Percentiles rank a stretch among this genome's conserved stretches.
Conservation (phyloP, 2,797 vertebrate species). For the Choloepus didactylus region DNA sequence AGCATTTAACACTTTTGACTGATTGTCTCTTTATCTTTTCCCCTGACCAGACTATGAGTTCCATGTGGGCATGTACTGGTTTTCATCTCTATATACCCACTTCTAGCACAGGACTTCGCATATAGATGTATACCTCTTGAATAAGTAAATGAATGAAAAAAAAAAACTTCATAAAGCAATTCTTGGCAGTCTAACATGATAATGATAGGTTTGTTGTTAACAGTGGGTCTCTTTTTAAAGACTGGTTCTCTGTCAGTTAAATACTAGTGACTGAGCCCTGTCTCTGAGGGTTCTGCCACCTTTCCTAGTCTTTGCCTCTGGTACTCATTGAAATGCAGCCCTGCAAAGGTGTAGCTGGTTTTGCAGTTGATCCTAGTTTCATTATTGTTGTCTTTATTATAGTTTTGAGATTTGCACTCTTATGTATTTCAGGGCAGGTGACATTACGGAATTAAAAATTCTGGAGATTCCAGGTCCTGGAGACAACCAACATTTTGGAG, state of each 20-base stretch:
- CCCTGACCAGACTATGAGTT: background rate
- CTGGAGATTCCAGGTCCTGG: slow-evolving; percentile 92
- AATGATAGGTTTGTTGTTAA: background rate
- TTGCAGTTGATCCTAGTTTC: slow-evolving; percentile 1
- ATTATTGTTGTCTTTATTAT: background rate
- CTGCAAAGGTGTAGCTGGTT: background rate
- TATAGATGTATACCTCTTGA: background rate
- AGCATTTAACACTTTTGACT: background rate
- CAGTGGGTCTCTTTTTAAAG: background rate
- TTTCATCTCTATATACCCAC: background rate
- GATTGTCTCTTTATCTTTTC: slow-evolving; percentile 8
- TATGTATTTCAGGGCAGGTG: slow-evolving; percentile 93
- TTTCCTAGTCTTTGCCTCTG: slow-evolving; percentile 17
- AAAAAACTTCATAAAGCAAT: background rate
- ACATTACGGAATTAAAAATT: slow-evolving; percentile 98
- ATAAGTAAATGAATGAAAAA: background rate
- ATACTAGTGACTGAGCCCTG: background rate
- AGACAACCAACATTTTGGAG: slow-evolving; percentile 85
- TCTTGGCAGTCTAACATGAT: slow-evolving; percentile 21
- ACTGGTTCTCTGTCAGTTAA: background rate
- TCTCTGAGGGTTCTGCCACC: background rate
- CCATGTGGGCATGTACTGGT: background rate
- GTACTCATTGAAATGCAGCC: background rate
- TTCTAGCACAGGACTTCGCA: background rate
- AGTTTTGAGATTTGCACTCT: slow-evolving; percentile 66